phyloP scores from a whole-genome alignment of 2,888 invertebrate genomes.

The Anarsia innoxiella region DNA sequence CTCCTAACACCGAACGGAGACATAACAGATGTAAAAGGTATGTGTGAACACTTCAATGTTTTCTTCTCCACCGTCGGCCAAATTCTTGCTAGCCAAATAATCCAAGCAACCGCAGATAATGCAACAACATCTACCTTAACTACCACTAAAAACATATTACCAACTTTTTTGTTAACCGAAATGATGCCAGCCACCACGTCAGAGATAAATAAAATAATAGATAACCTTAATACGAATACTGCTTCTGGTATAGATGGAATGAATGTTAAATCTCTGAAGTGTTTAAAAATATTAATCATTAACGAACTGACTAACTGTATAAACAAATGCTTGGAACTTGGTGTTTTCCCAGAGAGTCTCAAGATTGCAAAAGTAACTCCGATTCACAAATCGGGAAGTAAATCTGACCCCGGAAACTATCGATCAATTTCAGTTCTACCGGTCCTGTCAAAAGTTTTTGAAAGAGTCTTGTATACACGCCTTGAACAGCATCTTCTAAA shows the following conservation, averaged over 20 bases:
- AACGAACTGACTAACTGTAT: background rate
- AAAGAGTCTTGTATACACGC: background rate
- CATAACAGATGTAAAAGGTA: background rate
- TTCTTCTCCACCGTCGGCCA: background rate
- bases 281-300: background rate
- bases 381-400: background rate
- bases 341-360: background rate
- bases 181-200: background rate
- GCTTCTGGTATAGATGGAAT: background rate
- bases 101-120: background rate
- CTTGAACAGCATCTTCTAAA: no score
- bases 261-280: background rate
- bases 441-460: background rate
- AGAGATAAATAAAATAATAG: background rate
- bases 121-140: background rate
- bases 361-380: conserved; percentile 2
- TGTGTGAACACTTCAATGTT: background rate
- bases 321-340: background rate
- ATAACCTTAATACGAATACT: background rate
- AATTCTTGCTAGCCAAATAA: background rate
- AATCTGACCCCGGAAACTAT: background rate
- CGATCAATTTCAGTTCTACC: conserved; percentile 1
- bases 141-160: background rate
- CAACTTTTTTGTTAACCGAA: background rate
- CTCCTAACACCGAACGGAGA: background rate